Evolutionary conservation across 2,888 invertebrate species (phyloP).

Genomic region (Leptinotarsa peninsularis): DNA sequence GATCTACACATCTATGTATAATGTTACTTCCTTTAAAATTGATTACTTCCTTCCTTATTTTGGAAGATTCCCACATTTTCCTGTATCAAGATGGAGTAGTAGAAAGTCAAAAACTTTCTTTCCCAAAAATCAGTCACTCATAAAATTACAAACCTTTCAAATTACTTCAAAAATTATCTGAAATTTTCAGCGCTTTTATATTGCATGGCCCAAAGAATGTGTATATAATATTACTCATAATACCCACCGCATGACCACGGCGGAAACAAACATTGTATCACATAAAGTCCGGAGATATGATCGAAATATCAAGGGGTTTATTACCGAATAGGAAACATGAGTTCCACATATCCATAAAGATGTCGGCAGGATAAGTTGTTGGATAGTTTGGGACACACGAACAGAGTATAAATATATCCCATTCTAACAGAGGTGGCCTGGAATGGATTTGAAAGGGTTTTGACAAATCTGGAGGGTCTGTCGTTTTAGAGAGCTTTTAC

Average conservation of each 20-base stretch:
- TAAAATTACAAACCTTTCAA: too few species aligned
- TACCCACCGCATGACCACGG: background rate
- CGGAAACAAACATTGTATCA: background rate
- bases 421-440: background rate
- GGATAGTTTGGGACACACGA: background rate
- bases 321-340: constrained; percentile 6
- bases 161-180: too few species aligned
- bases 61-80: too few species aligned
- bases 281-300: constrained; percentile 5
- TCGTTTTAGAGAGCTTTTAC: too few species aligned
- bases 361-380: background rate
- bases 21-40: too few species aligned
- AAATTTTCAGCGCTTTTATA: too few species aligned
- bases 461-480: background rate
- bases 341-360: constrained; percentile 4
- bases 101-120: too few species aligned
- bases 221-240: background rate
- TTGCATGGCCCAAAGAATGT: too few species aligned
- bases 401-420: background rate
- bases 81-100: too few species aligned
- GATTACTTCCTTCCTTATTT: too few species aligned
- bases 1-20: too few species aligned
- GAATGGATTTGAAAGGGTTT: background rate
- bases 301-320: constrained; percentile 17
- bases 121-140: too few species aligned